Evolutionary conservation across 2,797 vertebrate species (phyloP), one percentile per base, ranked within the genome.

Genomic region (Podarcis siculus): DNA sequence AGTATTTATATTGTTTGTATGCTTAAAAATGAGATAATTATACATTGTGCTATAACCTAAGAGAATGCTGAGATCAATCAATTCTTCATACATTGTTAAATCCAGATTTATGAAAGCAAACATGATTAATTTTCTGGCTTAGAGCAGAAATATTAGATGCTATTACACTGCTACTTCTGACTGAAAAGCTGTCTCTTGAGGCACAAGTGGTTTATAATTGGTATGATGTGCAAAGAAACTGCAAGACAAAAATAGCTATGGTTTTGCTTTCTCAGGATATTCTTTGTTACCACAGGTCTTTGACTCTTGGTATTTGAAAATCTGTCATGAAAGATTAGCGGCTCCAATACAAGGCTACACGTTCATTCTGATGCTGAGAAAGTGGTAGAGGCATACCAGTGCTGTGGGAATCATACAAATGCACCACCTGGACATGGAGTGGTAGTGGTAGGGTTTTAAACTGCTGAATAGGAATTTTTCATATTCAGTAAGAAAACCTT

Each of bases 101-200:
- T 75, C 87, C 91, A 93, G 87, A 91, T 91, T 93, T 87, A 87
- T 92, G 85, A 86, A 72, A 86, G 35, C 92, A 90, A 94, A 84
- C 75, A 45, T 1, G 79, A 91, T 88, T 93, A 92, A 93, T 86
- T 91, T 64, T 89, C 39, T 84, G 91, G 77, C 67, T 90, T 21
- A 37, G 39, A 66, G 79, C 2, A 58, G 89, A 87, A 85, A 49
- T 2, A 32, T 58, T 17, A 15, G 45, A 42, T 84, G 79, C 4
- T 94, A 92, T 91, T 89, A 75, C 30, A 45, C 66, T 73, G 9
- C 72, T 88, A 12, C 89, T 72, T 90, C 92, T 93, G 84, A 83
- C 89, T 91, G 79, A 1, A 79, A 79, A 66, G 12, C 84, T 83
- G 3, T 69, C 86, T 85, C 87, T 17, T 71, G 25, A 66, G 79